Conservation (phyloP, 2,113 vertebrate species). For the Poeciliopsis prolifica region DNA sequence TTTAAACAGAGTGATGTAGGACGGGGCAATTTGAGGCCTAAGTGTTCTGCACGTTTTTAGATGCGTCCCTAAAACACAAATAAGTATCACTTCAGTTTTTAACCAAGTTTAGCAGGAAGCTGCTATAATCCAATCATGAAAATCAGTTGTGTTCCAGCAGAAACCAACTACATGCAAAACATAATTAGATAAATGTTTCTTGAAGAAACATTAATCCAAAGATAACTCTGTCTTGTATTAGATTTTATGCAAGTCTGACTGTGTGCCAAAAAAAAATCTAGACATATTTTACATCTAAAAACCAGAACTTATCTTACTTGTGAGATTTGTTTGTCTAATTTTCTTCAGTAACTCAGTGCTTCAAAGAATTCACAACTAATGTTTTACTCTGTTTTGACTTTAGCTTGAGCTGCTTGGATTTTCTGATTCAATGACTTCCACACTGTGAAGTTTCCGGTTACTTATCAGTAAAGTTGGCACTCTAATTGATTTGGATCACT, state of each 20-base stretch:
- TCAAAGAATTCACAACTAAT: slow-evolving; percentile 7
- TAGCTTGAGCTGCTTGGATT: background rate
- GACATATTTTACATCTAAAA: background rate
- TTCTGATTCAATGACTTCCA: slow-evolving; percentile 45
- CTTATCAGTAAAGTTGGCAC: slow-evolving; percentile 56
- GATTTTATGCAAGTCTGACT: background rate
- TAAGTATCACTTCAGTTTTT: background rate
- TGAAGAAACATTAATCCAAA: background rate
- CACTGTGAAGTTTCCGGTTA: slow-evolving; percentile 44
- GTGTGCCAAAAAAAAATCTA: background rate
- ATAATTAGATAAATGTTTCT: background rate
- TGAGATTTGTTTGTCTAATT: background rate
- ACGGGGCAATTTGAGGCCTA: too few species aligned
- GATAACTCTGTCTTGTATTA: background rate
- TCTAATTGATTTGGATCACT: slow-evolving; percentile 66
- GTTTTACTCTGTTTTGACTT: background rate
- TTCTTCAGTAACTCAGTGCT: background rate
- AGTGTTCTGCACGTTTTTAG: background rate
- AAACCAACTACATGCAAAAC: too few species aligned
- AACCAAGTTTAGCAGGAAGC: background rate
- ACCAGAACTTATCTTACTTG: background rate
- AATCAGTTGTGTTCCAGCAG: background rate
- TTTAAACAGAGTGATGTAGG: too few species aligned
- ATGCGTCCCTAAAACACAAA: background rate
- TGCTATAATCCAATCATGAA: background rate